Evolutionary conservation across 2,888 invertebrate genomes (phyloP), one percentile per base, ranked within the genome.

Genomic region (Dasysyrphus albostriatus): DNA sequence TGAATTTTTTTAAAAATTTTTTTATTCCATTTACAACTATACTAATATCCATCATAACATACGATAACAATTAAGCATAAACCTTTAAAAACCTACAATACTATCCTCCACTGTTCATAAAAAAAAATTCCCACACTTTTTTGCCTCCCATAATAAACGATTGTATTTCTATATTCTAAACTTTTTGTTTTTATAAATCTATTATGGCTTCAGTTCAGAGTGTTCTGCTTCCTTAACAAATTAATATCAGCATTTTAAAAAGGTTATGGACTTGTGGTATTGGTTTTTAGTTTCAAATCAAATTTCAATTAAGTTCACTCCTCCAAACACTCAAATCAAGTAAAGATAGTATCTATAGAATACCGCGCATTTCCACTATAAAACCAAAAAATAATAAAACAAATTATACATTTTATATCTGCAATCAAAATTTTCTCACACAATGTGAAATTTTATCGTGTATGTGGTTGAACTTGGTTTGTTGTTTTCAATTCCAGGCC

Each of bases 371-470:
- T 63, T 65, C 42, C 14, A 47, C 10, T 16, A 2, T n/a, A 7
- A 56, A n/a, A 24, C n/a, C 32, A n/a, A 61, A 51, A 61, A 37
- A 74, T 47, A 76, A 37, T 4, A 29, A 44, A 75, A 74, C 47
- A 56, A n/a, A n/a, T n/a, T n/a, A n/a, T n/a, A n/a, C n/a, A n/a
- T n/a, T n/a, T n/a, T 63, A 10, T 47, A n/a, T 67, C 73, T 51
- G 51, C 63, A 72, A 84, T 58, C 59, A 61, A 76, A 61, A 76
- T 70, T 84, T 80, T 84, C 84, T 76, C 84, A 84, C 84, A 84
- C 76, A 69, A 49, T 77, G 75, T 39, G 80, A 80, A 80, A 77
- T 67, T 76, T 67, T 80, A 84, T 84, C 80, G 44, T 70, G 65
- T 47, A 58, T 70, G 78, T 19, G 78, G 69, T 72, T 77, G 51